Evolutionary conservation across 2,113 vertebrate species (phyloP).

Genomic region (Ammodramus savannarum): DNA sequence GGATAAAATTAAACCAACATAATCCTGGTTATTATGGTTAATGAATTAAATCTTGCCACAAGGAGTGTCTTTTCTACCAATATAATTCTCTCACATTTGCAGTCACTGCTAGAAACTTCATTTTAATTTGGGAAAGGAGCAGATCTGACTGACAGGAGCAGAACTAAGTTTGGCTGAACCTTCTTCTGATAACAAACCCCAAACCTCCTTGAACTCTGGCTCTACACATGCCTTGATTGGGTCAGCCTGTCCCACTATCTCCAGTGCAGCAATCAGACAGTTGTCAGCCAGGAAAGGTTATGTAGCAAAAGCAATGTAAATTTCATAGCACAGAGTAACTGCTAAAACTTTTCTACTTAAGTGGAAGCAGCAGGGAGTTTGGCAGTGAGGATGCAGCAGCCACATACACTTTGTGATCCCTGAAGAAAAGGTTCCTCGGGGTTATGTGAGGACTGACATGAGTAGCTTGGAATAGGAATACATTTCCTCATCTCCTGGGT

Average conservation of each 20-base stretch:
- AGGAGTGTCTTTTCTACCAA: not conserved
- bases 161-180: not conserved
- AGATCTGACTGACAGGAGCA: not conserved
- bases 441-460: not conserved
- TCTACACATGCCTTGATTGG: not conserved
- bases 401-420: not conserved
- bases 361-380: not conserved
- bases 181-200: not conserved
- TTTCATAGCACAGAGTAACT: not conserved
- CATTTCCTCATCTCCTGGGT: not conserved
- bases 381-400: not conserved
- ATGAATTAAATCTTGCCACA: not conserved
- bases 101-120: not conserved
- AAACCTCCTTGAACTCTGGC: not conserved
- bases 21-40: not conserved
- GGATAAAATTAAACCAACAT: not conserved
- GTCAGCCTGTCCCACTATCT: not conserved
- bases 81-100: rapidly evolving
- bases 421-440: not conserved
- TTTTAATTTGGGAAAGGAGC: not conserved
- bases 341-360: not conserved
- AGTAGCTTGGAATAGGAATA: not conserved
- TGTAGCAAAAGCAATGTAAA: not conserved
- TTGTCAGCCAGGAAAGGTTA: not conserved
- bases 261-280: not conserved